Base-by-base conservation (phyloP, 2,113 vertebrate genomes). In the Gymnogyps californianus region DNA sequence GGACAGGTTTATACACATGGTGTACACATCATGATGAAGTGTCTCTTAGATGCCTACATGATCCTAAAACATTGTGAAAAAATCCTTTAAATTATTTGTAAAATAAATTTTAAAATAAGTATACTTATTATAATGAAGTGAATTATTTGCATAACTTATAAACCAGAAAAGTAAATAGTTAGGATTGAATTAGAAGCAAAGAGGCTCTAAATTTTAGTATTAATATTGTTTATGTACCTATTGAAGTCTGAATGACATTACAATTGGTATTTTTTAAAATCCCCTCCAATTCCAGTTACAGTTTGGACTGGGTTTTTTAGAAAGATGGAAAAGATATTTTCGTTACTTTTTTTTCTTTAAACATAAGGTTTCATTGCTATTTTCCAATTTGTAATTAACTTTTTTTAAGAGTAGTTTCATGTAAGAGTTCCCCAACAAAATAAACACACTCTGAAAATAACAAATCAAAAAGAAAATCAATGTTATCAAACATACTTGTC, bases 231-330 rank as follows among this genome's bases (percentile, higher is more conserved):
- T 58, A 25, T 34, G 2, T 7, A 54, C 0, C 3, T 58, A 15
- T 8, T 44, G 36, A 62, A 75, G 2, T 67, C 15, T 46, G 7
- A 66, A 72, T 38, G 2, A 44, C 6, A 31, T 31, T 57, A 65
- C 7, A 77, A 38, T 19, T 34, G 1, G 0, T 58, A n/a, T 44
- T 66, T 88, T 75, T n/a, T 12, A 10, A 54, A 71, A 70, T 36
- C 1, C 1, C 2, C 2, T 84, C 22, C 16, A 66, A 22, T 64
- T 51, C 16, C 20, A 22, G 2, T 3, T 42, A 13, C 1, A 34
- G 1, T 49, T 82, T 67, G 15, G 4, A 40, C 19, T 9, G 0
- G 0, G 0, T 29, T 51, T 62, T 87, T 82, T 38, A 36, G 9
- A 47, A 84, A 70, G 13, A 46, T 15, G 0, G 12, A 44, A 59